Percentiles rank a stretch among this genome's conserved stretches.
Conservation (phyloP, 1,140 invertebrate species). For the Holcopasites calliopsidis region DNA sequence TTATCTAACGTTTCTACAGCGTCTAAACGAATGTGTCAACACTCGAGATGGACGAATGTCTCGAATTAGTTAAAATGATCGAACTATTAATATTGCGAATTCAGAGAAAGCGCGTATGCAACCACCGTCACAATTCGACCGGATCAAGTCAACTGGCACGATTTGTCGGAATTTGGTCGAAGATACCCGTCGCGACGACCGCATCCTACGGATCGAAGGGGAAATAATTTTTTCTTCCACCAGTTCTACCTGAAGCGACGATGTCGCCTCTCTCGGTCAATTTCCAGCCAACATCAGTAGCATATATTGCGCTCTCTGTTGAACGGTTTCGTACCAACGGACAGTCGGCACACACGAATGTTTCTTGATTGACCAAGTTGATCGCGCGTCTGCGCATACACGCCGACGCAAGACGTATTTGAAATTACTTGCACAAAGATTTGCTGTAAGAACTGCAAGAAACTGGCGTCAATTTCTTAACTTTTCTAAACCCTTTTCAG, state of each 20-base stretch:
- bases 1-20: neutral
- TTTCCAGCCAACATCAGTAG: conserved; percentile 26
- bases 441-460: no score
- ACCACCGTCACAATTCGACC: neutral
- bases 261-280: conserved; percentile 38
- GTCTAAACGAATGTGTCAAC: neutral
- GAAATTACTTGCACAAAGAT: no score
- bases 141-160: neutral
- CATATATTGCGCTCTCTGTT: conserved; percentile 13
- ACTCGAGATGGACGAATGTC: neutral
- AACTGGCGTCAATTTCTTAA: no score
- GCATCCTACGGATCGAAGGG: neutral
- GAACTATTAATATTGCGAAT: neutral
- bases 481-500: no score
- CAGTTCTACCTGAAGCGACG: conserved; percentile 7
- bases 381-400: no score
- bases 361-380: neutral
- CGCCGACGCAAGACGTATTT: no score
- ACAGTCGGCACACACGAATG: neutral
- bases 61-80: no score
- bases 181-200: conserved; percentile 2
- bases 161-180: conserved; percentile 16
- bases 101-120: neutral
- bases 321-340: neutral
- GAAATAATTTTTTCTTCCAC: conserved; percentile 5